Base-by-base conservation (phyloP, 1,140 invertebrate genomes). In the Rhyzopertha dominica region DNA sequence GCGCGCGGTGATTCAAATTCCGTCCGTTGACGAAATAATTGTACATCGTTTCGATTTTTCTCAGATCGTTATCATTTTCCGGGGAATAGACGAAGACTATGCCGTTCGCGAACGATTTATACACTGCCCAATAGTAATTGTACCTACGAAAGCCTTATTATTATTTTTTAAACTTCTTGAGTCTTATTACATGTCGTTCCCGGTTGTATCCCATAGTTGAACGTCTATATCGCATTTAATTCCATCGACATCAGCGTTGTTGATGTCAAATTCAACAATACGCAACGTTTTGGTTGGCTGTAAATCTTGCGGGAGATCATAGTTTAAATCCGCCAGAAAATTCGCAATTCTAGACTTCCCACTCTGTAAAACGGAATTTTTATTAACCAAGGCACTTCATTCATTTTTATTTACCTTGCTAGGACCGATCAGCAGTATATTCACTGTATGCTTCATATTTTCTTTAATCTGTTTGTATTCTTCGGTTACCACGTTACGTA, bases 141-240 rank as follows among this genome's bases (percentile, higher is more conserved):
- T 42, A 51, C 28, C 49, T 47, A 12, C 5, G 13, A 24, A 37
- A 14, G 7, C 10, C 13, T 19, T 13, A 7, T 37, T 9, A 10
- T 19, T 19, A 9, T 9, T 9, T 7, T 20, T 14, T 17, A 14
- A 37, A 17, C 4, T 37, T 17, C 9, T 37, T 20, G n/a, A n/a
- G n/a, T n/a, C n/a, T n/a, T n/a, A n/a, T 13, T 31, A 51, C 49
- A 35, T 22, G 23, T 51, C 49, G 26, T 51, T 39, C 7, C 49
- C 49, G 29, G 43, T 42, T 9, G 43, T 28, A 32, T 51, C 49
- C 49, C 49, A 51, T n/a, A 51, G 38, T 28, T 51, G 43, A 14
- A 51, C 43, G 32, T 51, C 49, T 13, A 51, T 30, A 28, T 46
- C 25, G 4, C 3, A 3, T 14, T 20, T 41, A 5, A 17, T 26